These are phyloP conservation scores for Agonum fuliginosum DNA, from an alignment of 2,888 invertebrate genomes.

Conservation along the genomic window DNA sequence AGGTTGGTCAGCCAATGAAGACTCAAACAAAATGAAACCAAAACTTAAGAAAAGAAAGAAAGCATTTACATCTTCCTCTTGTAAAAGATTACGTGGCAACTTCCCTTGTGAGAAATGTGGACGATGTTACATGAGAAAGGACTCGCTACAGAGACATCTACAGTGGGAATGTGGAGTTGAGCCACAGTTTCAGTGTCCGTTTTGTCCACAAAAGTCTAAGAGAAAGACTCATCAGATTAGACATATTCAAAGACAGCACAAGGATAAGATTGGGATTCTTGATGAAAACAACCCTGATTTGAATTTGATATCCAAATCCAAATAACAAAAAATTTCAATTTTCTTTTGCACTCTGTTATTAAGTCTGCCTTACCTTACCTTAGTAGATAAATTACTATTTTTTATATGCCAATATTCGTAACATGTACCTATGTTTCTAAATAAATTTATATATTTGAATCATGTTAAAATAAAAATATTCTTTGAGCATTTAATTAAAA, in stretches of 20 bases:
- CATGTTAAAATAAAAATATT: too few species aligned
- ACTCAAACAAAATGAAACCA: conserved; percentile 18
- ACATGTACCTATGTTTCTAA: too few species aligned
- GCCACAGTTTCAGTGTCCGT: conserved; percentile 82
- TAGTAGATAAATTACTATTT: too few species aligned
- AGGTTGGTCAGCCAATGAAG: conserved; percentile 62
- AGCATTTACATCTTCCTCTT: conserved; percentile 66
- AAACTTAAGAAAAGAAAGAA: conserved; percentile 64
- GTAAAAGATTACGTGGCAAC: conserved; percentile 71
- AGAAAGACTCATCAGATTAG: conserved; percentile 78
- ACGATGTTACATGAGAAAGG: conserved; percentile 86
- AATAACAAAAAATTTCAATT: background rate
- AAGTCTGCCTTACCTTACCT: too few species aligned
- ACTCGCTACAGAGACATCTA: conserved; percentile 85
- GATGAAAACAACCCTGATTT: conserved; percentile 72
- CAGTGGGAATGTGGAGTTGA: conserved; percentile 85
- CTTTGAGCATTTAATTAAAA: too few species aligned
- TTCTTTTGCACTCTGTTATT: too few species aligned
- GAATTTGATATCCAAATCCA: conserved; percentile 26
- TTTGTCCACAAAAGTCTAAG: conserved; percentile 81
- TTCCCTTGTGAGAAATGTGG: conserved; percentile 82
- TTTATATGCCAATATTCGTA: too few species aligned
- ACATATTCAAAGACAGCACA: conserved; percentile 75
- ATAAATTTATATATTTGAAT: too few species aligned
- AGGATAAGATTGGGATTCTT: conserved; percentile 73